These are phyloP conservation scores for Chondrosia reniformis DNA, from an alignment of 37 sponge, comb jelly and placozoan species.

Conservation along the genomic window DNA sequence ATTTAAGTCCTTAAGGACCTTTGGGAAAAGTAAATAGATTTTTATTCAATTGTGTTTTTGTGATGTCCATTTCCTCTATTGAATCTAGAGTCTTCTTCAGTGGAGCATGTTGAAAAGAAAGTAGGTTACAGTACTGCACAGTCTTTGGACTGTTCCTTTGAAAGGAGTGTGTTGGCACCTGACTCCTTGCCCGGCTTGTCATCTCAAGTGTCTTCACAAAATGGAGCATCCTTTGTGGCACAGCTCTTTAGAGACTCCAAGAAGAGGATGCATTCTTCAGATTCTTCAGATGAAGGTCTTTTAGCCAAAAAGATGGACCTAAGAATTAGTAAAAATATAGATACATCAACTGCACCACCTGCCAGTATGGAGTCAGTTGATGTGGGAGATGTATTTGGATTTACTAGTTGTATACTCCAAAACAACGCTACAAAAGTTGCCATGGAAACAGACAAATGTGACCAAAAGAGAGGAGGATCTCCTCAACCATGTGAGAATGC, in stretches of 20 bases:
- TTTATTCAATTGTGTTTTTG: too few species aligned
- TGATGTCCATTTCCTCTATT: too few species aligned
- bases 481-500: too few species aligned
- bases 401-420: neutral
- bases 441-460: too few species aligned
- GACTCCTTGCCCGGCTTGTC: neutral
- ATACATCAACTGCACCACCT: neutral
- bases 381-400: neutral
- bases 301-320: neutral
- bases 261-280: neutral
- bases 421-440: too few species aligned
- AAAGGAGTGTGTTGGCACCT: neutral
- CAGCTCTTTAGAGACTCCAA: neutral
- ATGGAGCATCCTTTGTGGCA: slow-evolving; percentile 12
- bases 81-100: too few species aligned
- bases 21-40: too few species aligned
- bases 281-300: neutral
- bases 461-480: too few species aligned
- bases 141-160: neutral
- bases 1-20: too few species aligned
- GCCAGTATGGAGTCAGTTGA: neutral
- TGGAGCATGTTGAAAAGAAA: too few species aligned
- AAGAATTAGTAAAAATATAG: neutral
- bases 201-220: neutral
- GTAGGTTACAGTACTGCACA: too few species aligned